These are phyloP conservation scores for Osmerus eperlanus DNA, from an alignment of 2,113 vertebrate genomes.

Conservation along the genomic window DNA sequence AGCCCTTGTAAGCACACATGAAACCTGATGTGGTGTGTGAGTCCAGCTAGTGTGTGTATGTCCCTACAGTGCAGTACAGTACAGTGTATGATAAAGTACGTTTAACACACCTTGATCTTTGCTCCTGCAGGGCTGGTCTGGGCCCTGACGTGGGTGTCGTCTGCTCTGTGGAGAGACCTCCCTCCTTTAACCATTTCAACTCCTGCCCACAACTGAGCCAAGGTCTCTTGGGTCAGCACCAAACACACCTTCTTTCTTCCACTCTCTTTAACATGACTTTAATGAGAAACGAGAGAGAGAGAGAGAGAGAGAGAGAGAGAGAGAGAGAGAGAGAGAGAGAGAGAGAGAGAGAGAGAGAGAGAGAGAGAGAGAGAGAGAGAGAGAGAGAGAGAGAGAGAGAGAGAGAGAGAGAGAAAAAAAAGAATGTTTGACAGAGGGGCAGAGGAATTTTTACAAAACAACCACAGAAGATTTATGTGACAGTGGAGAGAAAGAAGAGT, in stretches of 20 bases:
- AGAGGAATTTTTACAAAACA: constrained; percentile 62
- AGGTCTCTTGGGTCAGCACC: constrained; percentile 45
- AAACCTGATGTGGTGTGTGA: constrained; percentile 7
- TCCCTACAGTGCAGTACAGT: background rate
- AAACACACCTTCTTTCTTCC: constrained; percentile 50
- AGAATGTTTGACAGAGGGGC: constrained; percentile 60
- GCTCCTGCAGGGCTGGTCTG: background rate
- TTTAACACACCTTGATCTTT: constrained; percentile 16
- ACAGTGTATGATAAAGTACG: background rate
- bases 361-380: constrained; percentile 33
- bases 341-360: constrained; percentile 24
- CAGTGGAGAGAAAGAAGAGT: constrained; percentile 45
- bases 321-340: constrained; percentile 34
- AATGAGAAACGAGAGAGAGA: constrained; percentile 59
- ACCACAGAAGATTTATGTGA: constrained; percentile 63
- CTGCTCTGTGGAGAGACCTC: constrained; percentile 59
- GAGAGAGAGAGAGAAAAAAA: constrained; percentile 37
- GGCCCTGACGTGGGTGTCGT: constrained; percentile 52
- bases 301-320: constrained; percentile 31
- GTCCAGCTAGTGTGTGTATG: constrained; percentile 31
- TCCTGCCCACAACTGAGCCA: constrained; percentile 61
- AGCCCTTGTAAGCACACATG: too few relatives aligned
- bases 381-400: constrained; percentile 22
- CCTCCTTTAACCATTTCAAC: constrained; percentile 51
- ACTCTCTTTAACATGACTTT: constrained; percentile 29